Base-by-base conservation (phyloP, 2,113 vertebrate species). In the Lepisosteus osseus region DNA sequence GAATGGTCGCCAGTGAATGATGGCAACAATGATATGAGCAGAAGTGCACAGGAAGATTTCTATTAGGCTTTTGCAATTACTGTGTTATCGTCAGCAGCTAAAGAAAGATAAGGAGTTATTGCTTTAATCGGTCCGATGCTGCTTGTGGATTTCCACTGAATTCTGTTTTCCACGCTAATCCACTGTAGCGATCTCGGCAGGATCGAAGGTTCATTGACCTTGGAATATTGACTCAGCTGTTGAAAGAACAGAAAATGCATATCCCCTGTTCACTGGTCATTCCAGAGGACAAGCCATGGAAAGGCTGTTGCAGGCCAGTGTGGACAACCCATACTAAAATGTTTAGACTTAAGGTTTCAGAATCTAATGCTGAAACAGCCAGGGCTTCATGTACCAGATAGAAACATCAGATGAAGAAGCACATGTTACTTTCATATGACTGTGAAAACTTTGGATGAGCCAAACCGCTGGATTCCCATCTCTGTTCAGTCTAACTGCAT, bases 1-100 rank as follows among this genome's bases (percentile, higher is more conserved):
- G 72, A 78, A 67, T 69, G 66, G 72, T 69, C 72, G 61, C 76
- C 67, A 64, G 7, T 78, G 76, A 82, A 68, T 70, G 71, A 82
- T 78, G 72, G 74, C 41, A 42, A 71, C 54, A 66, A 45, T 73
- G 79, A 73, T 77, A 61, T 59, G 13, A 42, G 44, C 72, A 71
- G 70, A 70, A 79, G 80, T 85, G 77, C 67, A 77, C 12, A 76
- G 82, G 79, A 70, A 69, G 66, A 54, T 61, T 73, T 78, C 70
- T 79, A 78, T 75, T 78, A 70, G 66, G 54, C 75, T 77, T 74
- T 40, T 67, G 76, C 72, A 80, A 86, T 82, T 80, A 77, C 76
- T 61, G 74, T 67, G 61, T 69, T 80, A 69, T 78, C 15, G 3
- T 68, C 72, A 67, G 45, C 66, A 69, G 70, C 7, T 59, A 72